These are phyloP conservation scores for Aradophagus sp. DNA, from an alignment of 1,140 invertebrate species.

Conservation along the genomic window DNA sequence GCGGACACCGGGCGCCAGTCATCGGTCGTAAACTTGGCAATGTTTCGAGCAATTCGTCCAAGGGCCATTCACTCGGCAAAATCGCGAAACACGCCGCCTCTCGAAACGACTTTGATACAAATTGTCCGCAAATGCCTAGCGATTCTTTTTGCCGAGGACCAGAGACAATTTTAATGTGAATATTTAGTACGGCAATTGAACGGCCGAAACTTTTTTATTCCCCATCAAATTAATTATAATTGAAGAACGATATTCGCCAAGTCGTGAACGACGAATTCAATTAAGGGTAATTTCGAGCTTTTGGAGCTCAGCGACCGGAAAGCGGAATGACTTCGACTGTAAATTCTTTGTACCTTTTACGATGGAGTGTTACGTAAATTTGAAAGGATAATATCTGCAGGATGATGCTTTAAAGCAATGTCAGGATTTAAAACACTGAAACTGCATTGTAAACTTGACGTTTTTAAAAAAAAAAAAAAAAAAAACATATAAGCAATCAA, in stretches of 20 bases:
- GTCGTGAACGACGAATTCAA: conserved; percentile 23
- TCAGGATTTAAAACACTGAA: too few species aligned
- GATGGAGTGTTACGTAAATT: too few species aligned
- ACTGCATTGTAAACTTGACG: too few species aligned
- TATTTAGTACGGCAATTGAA: conserved; percentile 31
- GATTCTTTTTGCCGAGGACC: conserved; percentile 21
- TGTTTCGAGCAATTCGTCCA: conserved; percentile 22
- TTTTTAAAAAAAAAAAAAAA: too few species aligned
- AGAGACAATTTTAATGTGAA: conserved; percentile 36
- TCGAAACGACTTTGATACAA: conserved; percentile 47
- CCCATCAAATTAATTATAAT: conserved; percentile 20
- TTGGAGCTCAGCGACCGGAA: neutral
- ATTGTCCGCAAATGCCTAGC: conserved; percentile 24
- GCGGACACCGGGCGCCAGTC: conserved; percentile 35
- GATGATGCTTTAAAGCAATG: too few species aligned
- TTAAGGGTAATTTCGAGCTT: conserved; percentile 1
- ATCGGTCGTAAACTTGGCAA: conserved; percentile 47
- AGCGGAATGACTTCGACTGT: neutral
- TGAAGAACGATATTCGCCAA: conserved; percentile 11
- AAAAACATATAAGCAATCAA: too few species aligned
- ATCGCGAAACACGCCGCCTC: conserved; percentile 39
- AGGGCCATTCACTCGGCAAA: conserved; percentile 38
- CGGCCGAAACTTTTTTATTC: conserved; percentile 12
- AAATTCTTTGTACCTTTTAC: neutral
- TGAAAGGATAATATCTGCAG: too few species aligned